Percentiles rank a stretch among this genome's conserved stretches.
These are phyloP conservation scores for Ostrea edulis DNA, from an alignment of 1,140 invertebrate species.

Conservation along the genomic window DNA sequence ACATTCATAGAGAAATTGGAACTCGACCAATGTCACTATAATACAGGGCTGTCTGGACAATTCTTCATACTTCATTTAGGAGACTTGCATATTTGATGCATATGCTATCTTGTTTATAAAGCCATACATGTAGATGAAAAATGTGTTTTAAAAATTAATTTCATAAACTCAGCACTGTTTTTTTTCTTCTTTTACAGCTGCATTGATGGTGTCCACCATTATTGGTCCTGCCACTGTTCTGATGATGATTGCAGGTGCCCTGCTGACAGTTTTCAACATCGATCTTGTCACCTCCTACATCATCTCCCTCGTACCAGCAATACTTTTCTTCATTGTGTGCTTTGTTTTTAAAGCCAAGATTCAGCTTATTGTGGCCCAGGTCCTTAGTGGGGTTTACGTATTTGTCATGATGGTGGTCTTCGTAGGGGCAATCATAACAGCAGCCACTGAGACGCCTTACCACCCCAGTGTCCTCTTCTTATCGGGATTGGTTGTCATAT, in stretches of 20 bases:
- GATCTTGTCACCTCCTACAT: conserved; percentile 77
- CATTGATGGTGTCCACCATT: conserved; percentile 57
- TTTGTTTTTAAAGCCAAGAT: conserved; percentile 78
- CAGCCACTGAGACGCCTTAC: conserved; percentile 62
- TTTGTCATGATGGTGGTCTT: conserved; percentile 78
- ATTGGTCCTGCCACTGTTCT: conserved; percentile 85
- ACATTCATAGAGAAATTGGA: no score
- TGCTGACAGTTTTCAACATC: conserved; percentile 82
- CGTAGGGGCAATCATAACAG: conserved; percentile 72
- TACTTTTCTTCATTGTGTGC: conserved; percentile 80
- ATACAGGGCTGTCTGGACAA: no score
- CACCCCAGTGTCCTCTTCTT: conserved; percentile 74
- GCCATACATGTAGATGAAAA: no score
- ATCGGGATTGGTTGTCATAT: conserved; percentile 67
- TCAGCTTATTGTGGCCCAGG: conserved; percentile 77
- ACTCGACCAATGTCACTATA: no score
- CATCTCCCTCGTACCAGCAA: conserved; percentile 79
- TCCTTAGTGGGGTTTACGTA: conserved; percentile 73
- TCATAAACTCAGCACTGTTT: no score
- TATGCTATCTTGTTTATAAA: no score
- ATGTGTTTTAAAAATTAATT: no score
- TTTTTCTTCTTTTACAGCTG: conserved; percentile 5
- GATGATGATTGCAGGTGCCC: conserved; percentile 79
- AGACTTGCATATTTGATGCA: no score
- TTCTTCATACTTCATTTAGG: no score